Evolutionary conservation across 2,888 invertebrate species (phyloP), one percentile per base, ranked within the genome.

Genomic region (Torymus auratus): DNA sequence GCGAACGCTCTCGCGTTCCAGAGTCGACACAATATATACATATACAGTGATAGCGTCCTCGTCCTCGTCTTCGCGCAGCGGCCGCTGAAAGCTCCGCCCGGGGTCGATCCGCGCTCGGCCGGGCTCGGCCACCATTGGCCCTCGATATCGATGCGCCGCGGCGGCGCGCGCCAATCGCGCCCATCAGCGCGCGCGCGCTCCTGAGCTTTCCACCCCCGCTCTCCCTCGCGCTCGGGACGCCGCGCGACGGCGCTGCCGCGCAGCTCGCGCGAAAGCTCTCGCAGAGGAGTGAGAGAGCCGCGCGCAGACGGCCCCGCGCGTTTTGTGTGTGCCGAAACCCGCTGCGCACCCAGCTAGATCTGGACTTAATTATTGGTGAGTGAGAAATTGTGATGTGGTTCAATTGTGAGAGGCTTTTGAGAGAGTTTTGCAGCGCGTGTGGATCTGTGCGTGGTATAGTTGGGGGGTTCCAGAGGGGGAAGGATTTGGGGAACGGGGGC

Each of bases 81-180:
- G 52, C 28, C 7, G 74, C 28, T n/a, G 13, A 13, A 88, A 87
- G 89, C 90, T 85, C 90, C 91, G 89, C 90, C 91, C 88, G 87
- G 88, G 87, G 86, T 89, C 88, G 88, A 88, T 88, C 88, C 84
- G 84, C 60, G 28, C 55, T 75, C 68, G 60, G 86, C 85, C 86
- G 87, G 86, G 87, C 87, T 86, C 68, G 68, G 65, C 64, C 28
- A n/a, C 28, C 60, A 81, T 83, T 81, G 78, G 81, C 71, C 78
- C 84, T 84, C 86, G 87, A 87, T 89, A 89, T 95, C 91, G 94
- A 94, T 88, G 93, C 94, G 88, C 91, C 90, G 86, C 82, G 84
- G 87, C 85, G 84, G 79, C 62, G 67, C 72, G 56, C 79, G 67
- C 83, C 82, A 77, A 83, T 78, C 69, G 81, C 41, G 7, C 7